phyloP scores from a whole-genome alignment of 2,888 invertebrate genomes.

The Hecatera dysodea region DNA sequence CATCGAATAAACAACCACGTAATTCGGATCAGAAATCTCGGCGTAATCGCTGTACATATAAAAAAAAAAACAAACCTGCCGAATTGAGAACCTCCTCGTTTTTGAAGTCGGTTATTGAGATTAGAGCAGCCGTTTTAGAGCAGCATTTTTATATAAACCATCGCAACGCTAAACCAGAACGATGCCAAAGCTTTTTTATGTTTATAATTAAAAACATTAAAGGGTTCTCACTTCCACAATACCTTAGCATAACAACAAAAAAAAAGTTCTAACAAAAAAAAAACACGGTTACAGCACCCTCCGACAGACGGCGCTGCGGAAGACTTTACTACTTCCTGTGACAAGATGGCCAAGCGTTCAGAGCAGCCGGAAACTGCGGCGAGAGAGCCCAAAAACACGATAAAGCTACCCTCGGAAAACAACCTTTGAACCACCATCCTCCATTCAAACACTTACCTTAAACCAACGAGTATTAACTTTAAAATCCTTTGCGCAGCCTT shows the following conservation, averaged over 20 bases:
- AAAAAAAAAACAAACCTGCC: too few relatives aligned
- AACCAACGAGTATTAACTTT: fast-evolving
- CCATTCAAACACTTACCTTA: slow-evolving; percentile 50
- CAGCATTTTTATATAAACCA: not conserved
- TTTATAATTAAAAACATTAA: slow-evolving; percentile 59
- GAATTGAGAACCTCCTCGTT: too few relatives aligned
- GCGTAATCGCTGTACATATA: too few relatives aligned
- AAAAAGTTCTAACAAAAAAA: slow-evolving; percentile 71
- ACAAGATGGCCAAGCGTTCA: slow-evolving; percentile 89
- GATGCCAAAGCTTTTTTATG: slow-evolving; percentile 26
- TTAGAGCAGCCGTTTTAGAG: not conserved
- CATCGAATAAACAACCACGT: too few relatives aligned
- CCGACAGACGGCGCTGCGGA: slow-evolving; percentile 85
- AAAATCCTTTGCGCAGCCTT: not conserved
- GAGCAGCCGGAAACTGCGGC: slow-evolving; percentile 86
- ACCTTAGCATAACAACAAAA: slow-evolving; percentile 69
- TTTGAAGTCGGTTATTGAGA: too few relatives aligned
- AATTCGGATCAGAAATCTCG: too few relatives aligned
- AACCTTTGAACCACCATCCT: slow-evolving; percentile 27
- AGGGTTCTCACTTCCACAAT: slow-evolving; percentile 56
- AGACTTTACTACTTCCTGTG: slow-evolving; percentile 90
- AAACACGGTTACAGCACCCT: slow-evolving; percentile 76
- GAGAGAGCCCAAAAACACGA: slow-evolving; percentile 82
- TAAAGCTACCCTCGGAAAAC: slow-evolving; percentile 63
- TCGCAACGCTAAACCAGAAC: slow-evolving; percentile 20